Base-by-base conservation (phyloP, 2,797 vertebrate genomes). In the Anniella stebbinsi region DNA sequence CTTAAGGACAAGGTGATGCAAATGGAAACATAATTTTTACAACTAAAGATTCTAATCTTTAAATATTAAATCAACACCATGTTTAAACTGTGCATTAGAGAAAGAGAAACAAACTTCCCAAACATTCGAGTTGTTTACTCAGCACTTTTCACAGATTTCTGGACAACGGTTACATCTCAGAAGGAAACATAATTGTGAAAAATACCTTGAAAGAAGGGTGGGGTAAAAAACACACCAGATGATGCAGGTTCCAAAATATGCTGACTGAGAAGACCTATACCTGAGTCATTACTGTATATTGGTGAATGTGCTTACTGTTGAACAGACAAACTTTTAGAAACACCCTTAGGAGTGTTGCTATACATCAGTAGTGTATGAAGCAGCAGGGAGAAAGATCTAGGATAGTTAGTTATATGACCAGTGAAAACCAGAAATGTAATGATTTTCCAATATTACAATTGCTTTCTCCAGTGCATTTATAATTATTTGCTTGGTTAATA, bases 21-120 rank as follows among this genome's bases (percentile, higher is more conserved):
- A 85, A 41, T n/a, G 17, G 21, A 81, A 84, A 25, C 77, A 41
- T 21, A 63, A 36, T 38, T 80, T 54, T 41, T 66, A 86, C 33
- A 51, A 77, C 76, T 45, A 72, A 72, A 4, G 45, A 33, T 77
- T 83, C 81, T 1, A 0, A 73, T 9, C 0, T 77, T 76, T 83
- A 9, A 91, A 87, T 18, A 92, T 81, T 88, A 84, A 0, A 17
- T 73, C 80, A 92, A 72, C 17, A n/a, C 45, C 6, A 66, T 60
- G 45, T 87, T 21, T 10, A 72, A 38, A 0, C 72, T 3, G 4
- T 60, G 57, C 2, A 5, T 60, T 76, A 51, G 33, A 36, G 73
- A 30, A 54, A 76, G 78, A 25, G 57, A 72, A 36, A 67, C 33
- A 30, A 84, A 41, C 11, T 69, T 84, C 82, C 76, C 88, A 85